Evolutionary conservation across 2,888 invertebrate species (phyloP).

Genomic region (Drosophila kambysellisi): DNA sequence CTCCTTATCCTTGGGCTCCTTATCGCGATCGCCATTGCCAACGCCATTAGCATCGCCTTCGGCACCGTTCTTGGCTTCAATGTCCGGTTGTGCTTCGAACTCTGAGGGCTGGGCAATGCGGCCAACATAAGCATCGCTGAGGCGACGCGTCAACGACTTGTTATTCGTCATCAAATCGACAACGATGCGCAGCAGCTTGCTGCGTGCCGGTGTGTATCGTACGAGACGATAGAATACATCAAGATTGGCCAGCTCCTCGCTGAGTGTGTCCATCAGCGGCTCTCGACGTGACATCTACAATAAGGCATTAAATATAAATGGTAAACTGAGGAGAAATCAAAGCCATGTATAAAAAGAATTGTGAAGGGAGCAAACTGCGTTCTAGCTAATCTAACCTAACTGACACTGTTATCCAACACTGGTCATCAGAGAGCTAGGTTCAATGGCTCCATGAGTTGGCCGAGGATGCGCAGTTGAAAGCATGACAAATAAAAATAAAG

Average conservation of each 20-base stretch:
- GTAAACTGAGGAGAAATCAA: background rate
- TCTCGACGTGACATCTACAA: constrained; percentile 82
- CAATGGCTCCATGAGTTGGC: constrained; percentile 17
- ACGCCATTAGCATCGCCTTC: background rate
- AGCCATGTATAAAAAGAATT: background rate
- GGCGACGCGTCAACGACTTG: constrained; percentile 76
- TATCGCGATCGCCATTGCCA: background rate
- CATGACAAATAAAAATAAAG: background rate
- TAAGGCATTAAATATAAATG: background rate
- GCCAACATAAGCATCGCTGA: constrained; percentile 67
- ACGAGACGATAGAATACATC: constrained; percentile 82
- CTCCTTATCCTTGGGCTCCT: background rate
- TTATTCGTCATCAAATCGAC: constrained; percentile 80
- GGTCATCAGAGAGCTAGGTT: constrained; percentile 12
- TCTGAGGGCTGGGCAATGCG: constrained; percentile 20
- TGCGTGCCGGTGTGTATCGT: constrained; percentile 81
- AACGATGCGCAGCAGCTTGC: constrained; percentile 83
- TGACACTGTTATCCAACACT: constrained; percentile 6
- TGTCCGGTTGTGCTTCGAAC: constrained; percentile 1
- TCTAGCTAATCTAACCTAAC: background rate
- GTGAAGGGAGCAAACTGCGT: background rate
- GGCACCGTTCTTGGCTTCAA: background rate
- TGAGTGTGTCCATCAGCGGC: constrained; percentile 79
- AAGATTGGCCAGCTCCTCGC: constrained; percentile 83
- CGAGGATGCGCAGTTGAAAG: background rate